phyloP scores from a whole-genome alignment of 2,888 invertebrate genomes.

The Hyalella azteca region DNA sequence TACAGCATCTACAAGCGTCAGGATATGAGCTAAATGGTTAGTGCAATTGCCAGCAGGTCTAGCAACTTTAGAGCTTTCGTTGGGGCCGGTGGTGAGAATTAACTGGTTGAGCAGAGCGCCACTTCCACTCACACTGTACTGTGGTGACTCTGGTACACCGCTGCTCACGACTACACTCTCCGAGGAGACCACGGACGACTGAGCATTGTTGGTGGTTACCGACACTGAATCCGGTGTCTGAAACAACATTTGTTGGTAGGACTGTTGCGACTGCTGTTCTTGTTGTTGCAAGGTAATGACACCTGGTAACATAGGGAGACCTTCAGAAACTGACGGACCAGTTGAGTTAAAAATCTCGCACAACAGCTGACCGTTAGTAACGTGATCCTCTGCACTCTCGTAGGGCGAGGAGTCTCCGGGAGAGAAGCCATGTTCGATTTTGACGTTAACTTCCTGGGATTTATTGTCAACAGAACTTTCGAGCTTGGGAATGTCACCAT shows the following conservation, averaged over 20 bases:
- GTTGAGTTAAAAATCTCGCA: background rate
- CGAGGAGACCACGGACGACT: background rate
- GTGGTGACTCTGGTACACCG: background rate
- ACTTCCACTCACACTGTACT: background rate
- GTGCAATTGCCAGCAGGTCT: conserved; percentile 53
- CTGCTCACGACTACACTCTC: background rate
- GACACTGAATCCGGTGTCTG: conserved; percentile 11
- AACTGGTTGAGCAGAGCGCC: conserved; percentile 36
- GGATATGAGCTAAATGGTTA: conserved; percentile 53
- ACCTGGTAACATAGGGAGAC: background rate
- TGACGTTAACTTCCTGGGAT: background rate
- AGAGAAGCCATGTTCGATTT: background rate
- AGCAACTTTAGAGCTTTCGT: conserved; percentile 51
- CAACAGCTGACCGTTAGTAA: background rate
- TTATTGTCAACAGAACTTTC: background rate
- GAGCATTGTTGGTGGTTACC: background rate
- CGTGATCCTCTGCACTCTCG: background rate
- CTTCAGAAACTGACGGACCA: background rate
- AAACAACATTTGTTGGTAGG: conserved; percentile 12
- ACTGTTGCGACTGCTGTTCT: conserved; percentile 1
- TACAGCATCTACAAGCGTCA: conserved; percentile 52
- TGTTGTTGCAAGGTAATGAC: conserved; percentile 12
- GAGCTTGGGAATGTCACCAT: background rate
- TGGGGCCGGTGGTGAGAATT: conserved; percentile 41
- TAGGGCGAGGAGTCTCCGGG: background rate